phyloP scores from a whole-genome alignment of 2,113 vertebrate species.

The Ptychochromis oligacanthus region DNA sequence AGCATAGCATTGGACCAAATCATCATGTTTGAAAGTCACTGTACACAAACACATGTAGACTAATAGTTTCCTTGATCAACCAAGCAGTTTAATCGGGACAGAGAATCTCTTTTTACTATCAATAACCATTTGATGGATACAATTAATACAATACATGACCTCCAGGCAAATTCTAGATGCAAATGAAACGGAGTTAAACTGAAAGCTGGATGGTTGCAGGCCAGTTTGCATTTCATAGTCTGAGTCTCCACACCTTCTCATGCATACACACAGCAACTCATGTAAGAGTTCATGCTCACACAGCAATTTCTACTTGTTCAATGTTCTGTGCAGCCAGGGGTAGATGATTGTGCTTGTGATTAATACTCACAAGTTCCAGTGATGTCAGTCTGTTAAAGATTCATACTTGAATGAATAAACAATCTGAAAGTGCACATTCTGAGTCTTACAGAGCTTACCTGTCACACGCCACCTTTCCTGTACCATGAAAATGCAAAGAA shows the following conservation, averaged over 20 bases:
- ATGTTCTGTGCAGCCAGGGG: conserved; percentile 43
- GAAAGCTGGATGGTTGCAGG: background rate
- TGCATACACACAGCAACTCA: too few relatives aligned
- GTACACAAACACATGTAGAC: too few relatives aligned
- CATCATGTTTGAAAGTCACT: too few relatives aligned
- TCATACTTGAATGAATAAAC: conserved; percentile 41
- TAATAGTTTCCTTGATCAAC: too few relatives aligned
- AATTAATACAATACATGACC: background rate
- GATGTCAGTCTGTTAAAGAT: conserved; percentile 51
- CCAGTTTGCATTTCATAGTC: background rate
- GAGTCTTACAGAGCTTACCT: conserved; percentile 11
- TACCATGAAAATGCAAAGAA: conserved; percentile 8
- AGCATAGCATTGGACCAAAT: too few relatives aligned
- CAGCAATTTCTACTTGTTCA: conserved; percentile 46
- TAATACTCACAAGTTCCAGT: conserved; percentile 56
- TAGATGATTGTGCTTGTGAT: conserved; percentile 56
- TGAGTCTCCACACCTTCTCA: background rate
- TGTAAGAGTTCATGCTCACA: conserved; percentile 25
- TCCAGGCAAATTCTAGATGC: background rate
- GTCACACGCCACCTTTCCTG: background rate
- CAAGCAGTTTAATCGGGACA: background rate
- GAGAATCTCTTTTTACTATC: too few relatives aligned
- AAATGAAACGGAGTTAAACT: background rate
- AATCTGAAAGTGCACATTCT: conserved; percentile 32
- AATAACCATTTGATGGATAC: too few relatives aligned